These are phyloP conservation scores for Panagrolaimus sp. DNA, from an alignment of 1,140 invertebrate species.

Conservation along the genomic window DNA sequence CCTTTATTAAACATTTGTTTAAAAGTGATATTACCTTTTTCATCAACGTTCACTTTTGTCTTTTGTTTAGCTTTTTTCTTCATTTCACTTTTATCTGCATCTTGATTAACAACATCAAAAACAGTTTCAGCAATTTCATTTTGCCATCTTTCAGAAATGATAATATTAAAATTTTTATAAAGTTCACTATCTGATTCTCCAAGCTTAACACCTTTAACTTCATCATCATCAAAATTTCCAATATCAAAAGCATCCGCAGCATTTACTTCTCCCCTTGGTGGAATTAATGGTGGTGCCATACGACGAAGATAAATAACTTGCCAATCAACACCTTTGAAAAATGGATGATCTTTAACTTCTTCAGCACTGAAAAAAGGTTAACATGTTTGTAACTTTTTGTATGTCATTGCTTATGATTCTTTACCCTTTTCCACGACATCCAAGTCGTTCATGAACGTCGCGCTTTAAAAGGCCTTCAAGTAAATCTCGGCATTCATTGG, in stretches of 20 bases:
- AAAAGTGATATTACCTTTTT: conserved; percentile 76
- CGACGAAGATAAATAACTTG: conserved; percentile 68
- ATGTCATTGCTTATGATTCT: conserved; percentile 22
- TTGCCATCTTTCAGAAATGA: conserved; percentile 98
- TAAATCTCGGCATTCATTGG: conserved; percentile 77
- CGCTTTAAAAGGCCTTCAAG: conserved; percentile 81
- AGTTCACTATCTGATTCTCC: conserved; percentile 93
- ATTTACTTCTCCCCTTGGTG: conserved; percentile 96
- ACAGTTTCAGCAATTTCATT: conserved; percentile 97
- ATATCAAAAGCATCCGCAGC: conserved; percentile 99
- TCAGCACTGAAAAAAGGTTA: conserved; percentile 69
- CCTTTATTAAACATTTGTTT: background rate
- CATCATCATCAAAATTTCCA: conserved; percentile 98
- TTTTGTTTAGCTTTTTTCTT: conserved; percentile 92
- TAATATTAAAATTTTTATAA: conserved; percentile 95
- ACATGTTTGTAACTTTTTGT: background rate
- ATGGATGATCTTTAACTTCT: conserved; percentile 93
- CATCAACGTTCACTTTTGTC: conserved; percentile 79
- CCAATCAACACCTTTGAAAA: conserved; percentile 97
- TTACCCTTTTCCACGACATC: conserved; percentile 84
- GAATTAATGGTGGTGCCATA: conserved; percentile 93
- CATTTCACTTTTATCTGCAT: conserved; percentile 89
- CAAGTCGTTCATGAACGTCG: conserved; percentile 88
- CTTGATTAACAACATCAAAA: conserved; percentile 93
- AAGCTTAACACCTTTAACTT: conserved; percentile 96